These are phyloP conservation scores for Sterna hirundo DNA, from an alignment of 2,113 vertebrate genomes.

Conservation along the genomic window DNA sequence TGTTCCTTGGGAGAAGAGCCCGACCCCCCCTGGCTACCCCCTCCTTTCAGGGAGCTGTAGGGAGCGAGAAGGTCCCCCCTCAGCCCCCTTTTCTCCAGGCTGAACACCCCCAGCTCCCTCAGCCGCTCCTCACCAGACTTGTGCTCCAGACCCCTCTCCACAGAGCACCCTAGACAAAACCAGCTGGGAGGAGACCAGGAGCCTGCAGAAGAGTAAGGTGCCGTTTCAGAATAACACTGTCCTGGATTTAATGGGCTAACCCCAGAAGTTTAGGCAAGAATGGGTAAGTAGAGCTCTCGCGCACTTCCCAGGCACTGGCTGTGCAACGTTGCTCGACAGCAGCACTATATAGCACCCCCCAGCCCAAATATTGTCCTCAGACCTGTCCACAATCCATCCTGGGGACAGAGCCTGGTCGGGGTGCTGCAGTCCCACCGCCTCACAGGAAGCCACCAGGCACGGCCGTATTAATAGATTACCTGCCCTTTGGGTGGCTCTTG, in stretches of 20 bases:
- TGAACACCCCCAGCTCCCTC: neutral
- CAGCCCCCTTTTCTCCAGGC: neutral
- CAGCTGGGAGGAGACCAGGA: neutral
- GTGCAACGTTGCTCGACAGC: neutral
- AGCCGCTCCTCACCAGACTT: neutral
- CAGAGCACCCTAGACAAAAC: no score
- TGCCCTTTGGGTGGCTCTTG: fast-evolving
- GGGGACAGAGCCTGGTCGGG: neutral
- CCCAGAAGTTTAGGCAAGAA: neutral
- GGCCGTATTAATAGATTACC: fast-evolving
- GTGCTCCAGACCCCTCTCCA: neutral
- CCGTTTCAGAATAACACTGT: neutral
- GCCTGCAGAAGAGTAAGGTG: neutral
- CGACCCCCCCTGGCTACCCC: neutral
- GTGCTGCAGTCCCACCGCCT: neutral
- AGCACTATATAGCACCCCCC: neutral
- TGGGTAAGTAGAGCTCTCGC: fast-evolving
- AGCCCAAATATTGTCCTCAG: neutral
- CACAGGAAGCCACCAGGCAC: fast-evolving
- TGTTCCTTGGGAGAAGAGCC: neutral
- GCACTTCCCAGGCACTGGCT: neutral
- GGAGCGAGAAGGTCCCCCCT: neutral
- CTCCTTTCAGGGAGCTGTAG: neutral
- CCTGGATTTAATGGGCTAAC: neutral
- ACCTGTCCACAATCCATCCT: neutral